phyloP scores from a whole-genome alignment of 1,140 invertebrate species.

The Ceratosolen solmsi region DNA sequence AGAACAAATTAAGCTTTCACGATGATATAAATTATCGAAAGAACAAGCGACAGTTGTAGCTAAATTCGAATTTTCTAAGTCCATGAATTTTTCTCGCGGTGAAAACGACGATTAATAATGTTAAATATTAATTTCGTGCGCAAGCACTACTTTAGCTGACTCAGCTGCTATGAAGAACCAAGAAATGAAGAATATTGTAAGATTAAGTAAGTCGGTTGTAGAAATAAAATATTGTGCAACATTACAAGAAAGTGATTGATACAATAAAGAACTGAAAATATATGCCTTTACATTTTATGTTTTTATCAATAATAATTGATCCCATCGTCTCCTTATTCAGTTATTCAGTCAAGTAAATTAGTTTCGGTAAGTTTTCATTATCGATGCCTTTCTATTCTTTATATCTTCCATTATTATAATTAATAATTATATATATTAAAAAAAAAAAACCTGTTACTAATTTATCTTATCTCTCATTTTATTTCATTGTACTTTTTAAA shows the following conservation, averaged over 20 bases:
- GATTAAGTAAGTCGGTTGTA: slow-evolving; percentile 36
- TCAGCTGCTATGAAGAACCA: slow-evolving; percentile 31
- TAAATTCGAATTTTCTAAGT: slow-evolving; percentile 22
- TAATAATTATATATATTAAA: too few relatives aligned
- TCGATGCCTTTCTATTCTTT: too few relatives aligned
- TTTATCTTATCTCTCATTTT: too few relatives aligned
- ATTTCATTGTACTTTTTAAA: too few relatives aligned
- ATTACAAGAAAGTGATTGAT: slow-evolving; percentile 50
- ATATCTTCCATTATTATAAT: too few relatives aligned
- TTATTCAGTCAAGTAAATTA: too few relatives aligned
- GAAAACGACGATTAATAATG: neutral
- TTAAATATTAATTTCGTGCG: slow-evolving; percentile 31
- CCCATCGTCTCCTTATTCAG: too few relatives aligned
- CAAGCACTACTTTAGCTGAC: slow-evolving; percentile 28
- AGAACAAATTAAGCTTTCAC: neutral
- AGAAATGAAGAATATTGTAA: slow-evolving; percentile 15
- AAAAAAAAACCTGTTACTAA: too few relatives aligned
- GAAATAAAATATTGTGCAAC: slow-evolving; percentile 40
- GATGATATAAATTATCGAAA: neutral
- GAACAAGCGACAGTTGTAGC: slow-evolving; percentile 24
- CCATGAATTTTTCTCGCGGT: slow-evolving; percentile 12
- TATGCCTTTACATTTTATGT: slow-evolving; percentile 30
- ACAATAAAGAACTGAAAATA: slow-evolving; percentile 53
- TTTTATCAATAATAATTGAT: neutral
- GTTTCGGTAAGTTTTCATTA: too few relatives aligned